Conservation (phyloP, 2,113 vertebrate species). For the Mormoops blainvillei region DNA sequence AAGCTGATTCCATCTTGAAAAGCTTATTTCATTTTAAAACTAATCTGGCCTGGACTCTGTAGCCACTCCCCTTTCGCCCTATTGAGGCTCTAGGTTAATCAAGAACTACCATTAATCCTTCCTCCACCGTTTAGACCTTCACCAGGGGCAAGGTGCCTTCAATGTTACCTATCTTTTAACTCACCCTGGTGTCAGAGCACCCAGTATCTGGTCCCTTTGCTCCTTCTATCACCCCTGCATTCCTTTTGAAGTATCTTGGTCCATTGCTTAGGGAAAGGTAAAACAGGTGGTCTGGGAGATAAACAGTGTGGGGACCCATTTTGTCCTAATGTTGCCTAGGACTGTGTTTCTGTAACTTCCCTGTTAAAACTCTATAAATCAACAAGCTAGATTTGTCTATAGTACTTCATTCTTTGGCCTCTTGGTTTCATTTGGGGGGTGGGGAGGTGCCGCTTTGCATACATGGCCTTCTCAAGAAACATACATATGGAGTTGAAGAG, state of each 20-base stretch:
- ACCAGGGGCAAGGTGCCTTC: not conserved
- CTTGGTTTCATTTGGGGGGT: not conserved
- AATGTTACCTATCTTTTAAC: not conserved
- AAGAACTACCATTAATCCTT: not conserved
- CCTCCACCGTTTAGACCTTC: not conserved
- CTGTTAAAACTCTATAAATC: not conserved
- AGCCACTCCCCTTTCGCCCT: not conserved
- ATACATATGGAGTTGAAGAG: not conserved
- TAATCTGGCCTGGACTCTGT: not conserved
- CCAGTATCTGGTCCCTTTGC: not conserved
- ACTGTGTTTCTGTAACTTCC: not conserved
- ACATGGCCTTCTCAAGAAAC: not conserved
- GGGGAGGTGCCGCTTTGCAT: not conserved
- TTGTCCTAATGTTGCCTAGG: too few relatives aligned
- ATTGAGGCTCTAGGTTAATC: not conserved
- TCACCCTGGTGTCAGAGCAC: not conserved
- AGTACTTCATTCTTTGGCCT: not conserved
- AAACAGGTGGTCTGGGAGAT: not conserved
- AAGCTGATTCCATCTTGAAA: not conserved
- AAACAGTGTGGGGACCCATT: not conserved
- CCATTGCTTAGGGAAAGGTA: not conserved
- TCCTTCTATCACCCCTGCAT: not conserved
- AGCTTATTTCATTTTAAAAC: not conserved
- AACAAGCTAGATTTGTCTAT: not conserved
- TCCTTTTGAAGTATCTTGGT: not conserved